Evolutionary conservation across 1,140 invertebrate genomes (phyloP).

Genomic region (Tetramorium alpestre): DNA sequence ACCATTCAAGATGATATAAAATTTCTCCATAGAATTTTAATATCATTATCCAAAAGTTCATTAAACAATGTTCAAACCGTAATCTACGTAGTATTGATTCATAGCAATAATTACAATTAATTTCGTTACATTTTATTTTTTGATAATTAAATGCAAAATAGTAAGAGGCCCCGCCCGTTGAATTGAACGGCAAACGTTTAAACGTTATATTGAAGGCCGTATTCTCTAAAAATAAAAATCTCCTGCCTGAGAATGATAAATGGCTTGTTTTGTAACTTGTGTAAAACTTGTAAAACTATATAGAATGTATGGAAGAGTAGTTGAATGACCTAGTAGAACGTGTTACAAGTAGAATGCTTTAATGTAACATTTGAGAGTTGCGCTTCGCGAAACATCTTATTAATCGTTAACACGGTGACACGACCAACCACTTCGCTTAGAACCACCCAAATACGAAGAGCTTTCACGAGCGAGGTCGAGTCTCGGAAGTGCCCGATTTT

Average conservation of each 20-base stretch:
- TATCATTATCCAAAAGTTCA: background rate
- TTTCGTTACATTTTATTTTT: background rate
- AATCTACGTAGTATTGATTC: background rate
- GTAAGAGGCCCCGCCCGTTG: no score
- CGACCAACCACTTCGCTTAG: slow-evolving; percentile 27
- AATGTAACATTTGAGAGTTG: slow-evolving; percentile 1
- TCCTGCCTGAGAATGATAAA: slow-evolving; percentile 13
- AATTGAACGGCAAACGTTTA: background rate
- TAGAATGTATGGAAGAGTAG: background rate
- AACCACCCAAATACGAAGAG: slow-evolving; percentile 38
- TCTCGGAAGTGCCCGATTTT: slow-evolving; percentile 57
- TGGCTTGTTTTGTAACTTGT: background rate
- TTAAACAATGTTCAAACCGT: background rate
- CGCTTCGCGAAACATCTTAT: slow-evolving; percentile 38
- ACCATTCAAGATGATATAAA: background rate
- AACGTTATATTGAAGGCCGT: background rate
- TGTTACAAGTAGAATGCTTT: background rate
- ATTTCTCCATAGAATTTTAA: background rate
- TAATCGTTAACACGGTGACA: slow-evolving; percentile 60
- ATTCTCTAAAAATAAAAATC: background rate
- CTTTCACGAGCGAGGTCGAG: slow-evolving; percentile 49
- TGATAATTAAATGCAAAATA: background rate
- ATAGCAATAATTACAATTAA: background rate
- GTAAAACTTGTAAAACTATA: slow-evolving; percentile 17
- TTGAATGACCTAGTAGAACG: slow-evolving; percentile 12